Evolutionary conservation across 2,113 vertebrate species (phyloP).

Genomic region (Stictonetta naevosa): DNA sequence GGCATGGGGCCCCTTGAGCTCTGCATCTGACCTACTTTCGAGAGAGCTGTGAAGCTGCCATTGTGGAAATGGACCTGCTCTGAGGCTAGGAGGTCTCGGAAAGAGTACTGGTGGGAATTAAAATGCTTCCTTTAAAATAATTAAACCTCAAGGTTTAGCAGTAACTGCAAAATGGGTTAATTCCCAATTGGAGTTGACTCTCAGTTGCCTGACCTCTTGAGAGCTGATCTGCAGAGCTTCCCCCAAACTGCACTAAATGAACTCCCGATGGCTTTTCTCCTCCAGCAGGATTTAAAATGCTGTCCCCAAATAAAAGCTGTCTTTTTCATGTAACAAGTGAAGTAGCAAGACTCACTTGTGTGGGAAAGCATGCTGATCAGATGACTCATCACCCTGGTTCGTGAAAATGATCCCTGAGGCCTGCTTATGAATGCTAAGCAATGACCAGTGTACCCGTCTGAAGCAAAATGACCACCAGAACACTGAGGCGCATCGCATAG

Average conservation of each 20-base stretch:
- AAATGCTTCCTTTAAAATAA: conserved; percentile 15
- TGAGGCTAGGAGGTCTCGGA: not conserved
- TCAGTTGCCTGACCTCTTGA: not conserved
- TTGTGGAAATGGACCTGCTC: not conserved
- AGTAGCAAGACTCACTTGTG: not conserved
- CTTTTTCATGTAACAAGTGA: not conserved
- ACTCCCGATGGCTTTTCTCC: not conserved
- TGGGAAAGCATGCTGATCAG: not conserved
- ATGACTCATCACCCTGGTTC: accelerated
- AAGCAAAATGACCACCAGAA: not conserved
- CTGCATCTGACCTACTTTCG: not conserved
- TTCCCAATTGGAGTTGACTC: not conserved
- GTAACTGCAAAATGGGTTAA: conserved; percentile 5
- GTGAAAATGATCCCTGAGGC: not conserved
- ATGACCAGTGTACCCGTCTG: not conserved
- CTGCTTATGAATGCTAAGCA: accelerated
- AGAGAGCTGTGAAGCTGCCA: not conserved
- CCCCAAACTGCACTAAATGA: not conserved
- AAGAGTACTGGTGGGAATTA: not conserved
- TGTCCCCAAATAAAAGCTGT: not conserved
- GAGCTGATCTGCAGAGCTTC: not conserved
- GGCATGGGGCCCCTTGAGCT: not conserved
- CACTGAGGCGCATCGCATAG: not conserved
- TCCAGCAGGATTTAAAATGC: not conserved
- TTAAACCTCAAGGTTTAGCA: not conserved